Conservation (phyloP, 2,797 vertebrate genomes). For the Tenualosa ilisha region DNA sequence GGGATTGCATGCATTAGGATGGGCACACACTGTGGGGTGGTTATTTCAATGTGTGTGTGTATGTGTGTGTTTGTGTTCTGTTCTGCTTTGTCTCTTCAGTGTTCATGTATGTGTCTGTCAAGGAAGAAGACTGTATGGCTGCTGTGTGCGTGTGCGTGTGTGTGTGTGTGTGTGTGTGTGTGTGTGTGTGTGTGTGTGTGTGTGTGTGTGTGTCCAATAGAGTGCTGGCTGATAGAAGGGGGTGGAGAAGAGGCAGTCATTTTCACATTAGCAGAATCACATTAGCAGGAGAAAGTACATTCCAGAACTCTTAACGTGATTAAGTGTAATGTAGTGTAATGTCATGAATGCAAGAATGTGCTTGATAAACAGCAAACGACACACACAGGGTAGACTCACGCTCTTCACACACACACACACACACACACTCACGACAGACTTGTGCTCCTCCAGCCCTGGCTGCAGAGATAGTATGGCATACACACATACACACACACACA, state of each 20-base stretch:
- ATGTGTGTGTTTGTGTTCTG: no score
- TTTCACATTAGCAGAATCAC: constrained; percentile 46
- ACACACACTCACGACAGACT: neutral
- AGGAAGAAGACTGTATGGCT: no score
- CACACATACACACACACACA: constrained; percentile 27
- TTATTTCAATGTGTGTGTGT: neutral
- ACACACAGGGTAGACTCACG: constrained; percentile 55
- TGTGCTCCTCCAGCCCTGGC: no score
- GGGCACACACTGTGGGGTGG: no score
- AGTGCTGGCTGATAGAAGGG: constrained; percentile 25
- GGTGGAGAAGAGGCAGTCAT: constrained; percentile 37
- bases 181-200: neutral
- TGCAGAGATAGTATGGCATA: no score
- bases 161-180: no score
- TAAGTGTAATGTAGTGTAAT: constrained; percentile 47
- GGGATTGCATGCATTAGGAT: no score
- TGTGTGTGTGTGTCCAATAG: neutral
- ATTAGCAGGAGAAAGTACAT: constrained; percentile 45
- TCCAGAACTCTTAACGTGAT: constrained; percentile 50
- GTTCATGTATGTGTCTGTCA: neutral
- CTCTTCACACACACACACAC: constrained; percentile 34
- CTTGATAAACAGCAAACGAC: constrained; percentile 46
- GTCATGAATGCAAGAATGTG: constrained; percentile 55
- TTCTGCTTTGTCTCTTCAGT: no score
- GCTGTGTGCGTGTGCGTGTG: neutral